A percentile compares a stretch with the other conserved stretches of the same genome.
Evolutionary conservation across 1,140 invertebrate genomes (phyloP).

Genomic region (Diachasmimorpha longicaudata): DNA sequence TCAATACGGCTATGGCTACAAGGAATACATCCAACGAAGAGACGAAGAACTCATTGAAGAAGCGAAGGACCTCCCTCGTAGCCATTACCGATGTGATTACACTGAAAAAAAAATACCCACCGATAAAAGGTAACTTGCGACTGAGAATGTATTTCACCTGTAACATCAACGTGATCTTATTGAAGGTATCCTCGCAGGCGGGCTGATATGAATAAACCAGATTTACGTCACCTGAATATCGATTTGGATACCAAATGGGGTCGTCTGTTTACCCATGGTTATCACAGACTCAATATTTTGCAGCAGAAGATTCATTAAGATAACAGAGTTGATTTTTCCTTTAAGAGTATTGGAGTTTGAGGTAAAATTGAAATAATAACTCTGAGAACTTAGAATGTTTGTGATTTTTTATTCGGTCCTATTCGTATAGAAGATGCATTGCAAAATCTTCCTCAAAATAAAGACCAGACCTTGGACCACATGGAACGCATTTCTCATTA

Average conservation of each 20-base stretch:
- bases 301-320: neutral
- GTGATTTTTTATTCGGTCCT: too few species aligned
- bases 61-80: neutral
- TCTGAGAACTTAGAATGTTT: too few species aligned
- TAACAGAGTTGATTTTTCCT: neutral
- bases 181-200: slow-evolving; percentile 29
- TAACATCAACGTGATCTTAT: neutral
- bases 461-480: too few species aligned
- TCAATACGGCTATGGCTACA: slow-evolving; percentile 23
- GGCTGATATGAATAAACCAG: slow-evolving; percentile 33
- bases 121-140: neutral
- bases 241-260: slow-evolving; percentile 17
- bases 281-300: slow-evolving; percentile 1
- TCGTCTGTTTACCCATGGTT: slow-evolving; percentile 2
- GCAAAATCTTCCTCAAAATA: too few species aligned
- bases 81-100: slow-evolving; percentile 24
- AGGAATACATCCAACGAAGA: slow-evolving; percentile 18
- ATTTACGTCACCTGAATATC: slow-evolving; percentile 29
- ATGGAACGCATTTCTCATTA: too few species aligned
- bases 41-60: slow-evolving; percentile 6
- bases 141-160: neutral
- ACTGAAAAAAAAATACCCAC: neutral
- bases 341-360: too few species aligned
- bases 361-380: too few species aligned
- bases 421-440: too few species aligned